Evolutionary conservation across 2,113 vertebrate genomes (phyloP).

Genomic region (Irena cyanogastra): DNA sequence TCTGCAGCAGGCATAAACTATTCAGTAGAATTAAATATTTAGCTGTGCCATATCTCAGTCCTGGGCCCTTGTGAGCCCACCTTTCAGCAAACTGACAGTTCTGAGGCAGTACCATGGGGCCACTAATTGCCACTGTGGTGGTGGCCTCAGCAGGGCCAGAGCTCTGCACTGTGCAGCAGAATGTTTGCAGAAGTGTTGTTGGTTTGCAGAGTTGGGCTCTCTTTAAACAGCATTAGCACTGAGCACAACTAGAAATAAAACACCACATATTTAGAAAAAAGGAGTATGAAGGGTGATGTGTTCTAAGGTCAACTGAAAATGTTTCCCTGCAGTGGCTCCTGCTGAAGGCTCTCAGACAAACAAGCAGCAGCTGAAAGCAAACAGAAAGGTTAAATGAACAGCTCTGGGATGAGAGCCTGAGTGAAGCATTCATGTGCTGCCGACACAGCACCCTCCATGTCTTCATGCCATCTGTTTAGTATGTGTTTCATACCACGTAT

Average conservation of each 20-base stretch:
- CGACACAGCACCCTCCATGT: neutral
- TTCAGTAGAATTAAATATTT: neutral
- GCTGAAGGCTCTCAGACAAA: neutral
- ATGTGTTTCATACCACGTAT: neutral
- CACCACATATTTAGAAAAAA: neutral
- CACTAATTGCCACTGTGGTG: rapidly evolving
- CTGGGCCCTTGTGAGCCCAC: neutral
- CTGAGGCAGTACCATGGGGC: neutral
- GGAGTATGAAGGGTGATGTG: neutral
- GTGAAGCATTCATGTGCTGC: neutral
- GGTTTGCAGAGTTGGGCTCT: neutral
- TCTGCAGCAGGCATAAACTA: neutral
- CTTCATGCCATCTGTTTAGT: no score
- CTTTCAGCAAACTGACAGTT: neutral
- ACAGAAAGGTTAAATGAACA: neutral
- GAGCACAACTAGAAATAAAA: neutral
- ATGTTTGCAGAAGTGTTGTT: neutral
- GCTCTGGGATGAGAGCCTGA: neutral
- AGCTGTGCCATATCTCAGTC: neutral
- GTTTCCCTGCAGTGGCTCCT: neutral
- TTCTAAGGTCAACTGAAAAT: neutral
- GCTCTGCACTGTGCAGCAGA: neutral
- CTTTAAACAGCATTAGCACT: neutral
- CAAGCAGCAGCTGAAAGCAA: neutral
- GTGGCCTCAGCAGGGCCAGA: neutral